phyloP scores from a whole-genome alignment of 2,888 invertebrate genomes.

The Alcis repandata region DNA sequence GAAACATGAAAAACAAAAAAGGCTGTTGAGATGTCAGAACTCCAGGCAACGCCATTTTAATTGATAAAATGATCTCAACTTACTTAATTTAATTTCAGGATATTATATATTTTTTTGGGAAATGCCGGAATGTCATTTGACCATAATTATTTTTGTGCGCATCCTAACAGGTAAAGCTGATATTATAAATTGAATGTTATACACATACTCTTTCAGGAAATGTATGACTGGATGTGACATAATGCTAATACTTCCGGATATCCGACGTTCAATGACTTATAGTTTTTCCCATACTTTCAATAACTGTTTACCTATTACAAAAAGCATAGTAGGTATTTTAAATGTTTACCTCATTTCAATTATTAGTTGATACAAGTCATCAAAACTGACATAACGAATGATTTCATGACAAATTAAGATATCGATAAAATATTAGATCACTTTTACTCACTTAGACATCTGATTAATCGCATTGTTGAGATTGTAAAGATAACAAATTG shows the following conservation, averaged over 20 bases:
- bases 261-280: conserved; percentile 8
- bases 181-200: too few relatives aligned
- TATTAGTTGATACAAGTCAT: conserved; percentile 15
- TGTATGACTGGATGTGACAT: conserved; percentile 10
- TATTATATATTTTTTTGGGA: too few relatives aligned
- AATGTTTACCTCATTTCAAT: conserved; percentile 32
- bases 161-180: too few relatives aligned
- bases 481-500: conserved; percentile 26
- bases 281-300: conserved; percentile 15
- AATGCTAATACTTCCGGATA: conserved; percentile 10
- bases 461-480: conserved; percentile 18
- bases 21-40: conserved; percentile 36
- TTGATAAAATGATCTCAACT: neutral
- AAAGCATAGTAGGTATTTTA: conserved; percentile 26
- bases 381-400: conserved; percentile 21
- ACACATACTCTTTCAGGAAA: neutral
- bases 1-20: conserved; percentile 14
- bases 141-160: too few relatives aligned
- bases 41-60: neutral
- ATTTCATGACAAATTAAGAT: conserved; percentile 21
- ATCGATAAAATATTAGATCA: conserved; percentile 45
- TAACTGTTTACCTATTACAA: conserved; percentile 5
- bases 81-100: too few relatives aligned
- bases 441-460: conserved; percentile 39
- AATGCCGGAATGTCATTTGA: too few relatives aligned